These are phyloP conservation scores for Cylindroiulus punctatus DNA, from an alignment of 2,888 invertebrate species.

Conservation along the genomic window DNA sequence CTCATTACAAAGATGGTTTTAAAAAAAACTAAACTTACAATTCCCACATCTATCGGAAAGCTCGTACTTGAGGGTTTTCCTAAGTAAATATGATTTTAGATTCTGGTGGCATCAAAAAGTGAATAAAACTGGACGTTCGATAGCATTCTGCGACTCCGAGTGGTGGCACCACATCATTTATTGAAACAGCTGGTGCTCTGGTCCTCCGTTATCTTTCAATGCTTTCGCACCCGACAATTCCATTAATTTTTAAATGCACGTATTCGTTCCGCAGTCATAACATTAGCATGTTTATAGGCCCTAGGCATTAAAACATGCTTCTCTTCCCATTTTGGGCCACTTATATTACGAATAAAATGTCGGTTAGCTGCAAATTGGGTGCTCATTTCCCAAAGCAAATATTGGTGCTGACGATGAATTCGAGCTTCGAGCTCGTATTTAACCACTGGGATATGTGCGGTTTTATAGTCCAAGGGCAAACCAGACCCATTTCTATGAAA, in stretches of 20 bases:
- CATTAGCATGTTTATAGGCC: not conserved
- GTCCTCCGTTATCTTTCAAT: no score
- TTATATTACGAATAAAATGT: not conserved
- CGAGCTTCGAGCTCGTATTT: not conserved
- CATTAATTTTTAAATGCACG: conserved; percentile 28
- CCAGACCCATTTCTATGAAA: not conserved
- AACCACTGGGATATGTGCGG: not conserved
- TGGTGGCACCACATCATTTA: no score
- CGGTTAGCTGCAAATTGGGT: not conserved
- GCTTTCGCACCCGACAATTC: not conserved
- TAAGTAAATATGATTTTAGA: no score
- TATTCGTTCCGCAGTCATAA: not conserved
- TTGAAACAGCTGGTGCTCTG: no score
- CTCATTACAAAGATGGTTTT: no score
- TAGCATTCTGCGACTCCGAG: no score
- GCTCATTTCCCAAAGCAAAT: not conserved
- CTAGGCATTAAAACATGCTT: not conserved
- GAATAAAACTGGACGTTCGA: no score
- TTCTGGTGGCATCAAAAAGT: no score
- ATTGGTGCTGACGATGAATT: not conserved
- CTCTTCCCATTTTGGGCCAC: not conserved
- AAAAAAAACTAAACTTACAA: no score
- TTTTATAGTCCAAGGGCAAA: not conserved
- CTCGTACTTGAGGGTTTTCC: no score
- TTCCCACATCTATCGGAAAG: no score